Evolutionary conservation across 2,797 vertebrate genomes (phyloP).

Genomic region (Eulemur coronatus): DNA sequence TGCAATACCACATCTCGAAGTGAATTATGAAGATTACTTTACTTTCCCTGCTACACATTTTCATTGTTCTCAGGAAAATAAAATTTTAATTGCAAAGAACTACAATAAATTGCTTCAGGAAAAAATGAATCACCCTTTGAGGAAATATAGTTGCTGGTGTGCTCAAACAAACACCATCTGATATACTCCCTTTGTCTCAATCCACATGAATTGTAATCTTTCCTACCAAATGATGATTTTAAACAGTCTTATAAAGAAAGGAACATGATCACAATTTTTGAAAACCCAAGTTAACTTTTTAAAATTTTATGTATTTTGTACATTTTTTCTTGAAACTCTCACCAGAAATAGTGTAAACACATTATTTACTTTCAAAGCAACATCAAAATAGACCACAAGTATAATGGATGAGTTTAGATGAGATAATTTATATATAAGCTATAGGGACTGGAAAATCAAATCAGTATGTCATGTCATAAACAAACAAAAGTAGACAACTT

Average conservation of each 20-base stretch:
- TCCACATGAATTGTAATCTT: not conserved
- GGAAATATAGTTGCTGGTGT: not conserved
- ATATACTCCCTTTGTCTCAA: not conserved
- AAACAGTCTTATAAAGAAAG: not conserved
- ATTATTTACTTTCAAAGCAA: conserved; percentile 35
- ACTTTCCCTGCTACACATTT: conserved; percentile 18
- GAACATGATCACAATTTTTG: not conserved
- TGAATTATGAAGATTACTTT: not conserved
- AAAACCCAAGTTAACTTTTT: not conserved
- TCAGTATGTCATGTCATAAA: not conserved
- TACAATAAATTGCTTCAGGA: conserved; percentile 39
- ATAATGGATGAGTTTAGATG: not conserved
- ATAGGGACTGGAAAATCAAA: conserved; percentile 4
- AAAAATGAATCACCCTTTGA: conserved; percentile 52
- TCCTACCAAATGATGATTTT: not conserved
- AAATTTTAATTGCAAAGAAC: conserved; percentile 65
- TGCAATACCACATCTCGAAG: not conserved
- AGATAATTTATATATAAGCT: conserved; percentile 6
- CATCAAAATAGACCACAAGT: conserved; percentile 37
- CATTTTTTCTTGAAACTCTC: not conserved
- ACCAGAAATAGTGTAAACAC: not conserved
- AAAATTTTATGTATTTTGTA: not conserved
- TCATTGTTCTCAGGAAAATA: conserved; percentile 46
- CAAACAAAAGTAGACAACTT: conserved; percentile 1
- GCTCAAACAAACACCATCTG: not conserved